phyloP scores from a whole-genome alignment of 2,797 vertebrate species.

The Myotis planiceps region DNA sequence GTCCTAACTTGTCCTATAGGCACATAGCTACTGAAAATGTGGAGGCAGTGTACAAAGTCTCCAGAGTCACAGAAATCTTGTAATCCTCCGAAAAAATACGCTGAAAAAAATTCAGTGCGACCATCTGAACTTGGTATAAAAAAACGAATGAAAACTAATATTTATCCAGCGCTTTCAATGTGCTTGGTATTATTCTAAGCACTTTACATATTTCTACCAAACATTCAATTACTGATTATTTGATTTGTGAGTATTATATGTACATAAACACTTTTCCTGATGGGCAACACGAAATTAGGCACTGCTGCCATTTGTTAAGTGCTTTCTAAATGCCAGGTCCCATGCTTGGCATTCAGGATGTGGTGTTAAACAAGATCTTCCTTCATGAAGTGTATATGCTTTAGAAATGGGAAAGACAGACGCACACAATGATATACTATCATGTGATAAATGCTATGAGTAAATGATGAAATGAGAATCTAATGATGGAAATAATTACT shows the following conservation, averaged over 20 bases:
- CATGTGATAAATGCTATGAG: no score
- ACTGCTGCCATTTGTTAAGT: background rate
- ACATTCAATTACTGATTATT: background rate
- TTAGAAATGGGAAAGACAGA: background rate
- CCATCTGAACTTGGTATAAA: background rate
- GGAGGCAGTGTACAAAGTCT: background rate
- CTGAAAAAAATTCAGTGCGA: background rate
- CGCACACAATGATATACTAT: background rate
- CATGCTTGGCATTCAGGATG: background rate
- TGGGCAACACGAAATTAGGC: background rate
- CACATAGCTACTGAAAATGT: constrained; percentile 3
- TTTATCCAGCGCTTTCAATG: background rate
- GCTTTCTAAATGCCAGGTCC: background rate
- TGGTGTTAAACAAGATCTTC: background rate
- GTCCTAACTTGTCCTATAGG: constrained; percentile 20
- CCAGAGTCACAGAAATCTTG: background rate
- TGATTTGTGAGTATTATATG: background rate
- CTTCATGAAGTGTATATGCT: background rate
- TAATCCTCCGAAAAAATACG: background rate
- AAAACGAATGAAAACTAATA: background rate
- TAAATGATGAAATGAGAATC: background rate
- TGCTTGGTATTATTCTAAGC: background rate
- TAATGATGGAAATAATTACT: background rate
- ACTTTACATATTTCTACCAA: background rate
- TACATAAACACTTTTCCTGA: background rate